Base-by-base conservation (phyloP, 1,140 invertebrate genomes). In the Eumaeus atala region DNA sequence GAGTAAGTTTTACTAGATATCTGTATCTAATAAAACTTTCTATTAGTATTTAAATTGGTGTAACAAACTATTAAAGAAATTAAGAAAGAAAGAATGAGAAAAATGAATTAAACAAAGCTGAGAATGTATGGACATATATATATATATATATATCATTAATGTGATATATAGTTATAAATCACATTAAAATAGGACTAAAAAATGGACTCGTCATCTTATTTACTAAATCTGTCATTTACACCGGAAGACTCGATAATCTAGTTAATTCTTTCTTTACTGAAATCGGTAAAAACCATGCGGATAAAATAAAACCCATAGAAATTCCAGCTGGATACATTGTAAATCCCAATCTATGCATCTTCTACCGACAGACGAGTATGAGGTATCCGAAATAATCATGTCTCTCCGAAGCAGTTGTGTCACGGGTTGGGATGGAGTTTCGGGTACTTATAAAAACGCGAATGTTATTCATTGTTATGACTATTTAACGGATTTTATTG, bases 371-470 rank as follows among this genome's bases (percentile, higher is more conserved):
- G 33, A 54, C 33, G 16, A 48, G 33, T 7, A 14, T 16, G 53
- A 54, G 17, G 17, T 54, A 2, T 16, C 11, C 16, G 10, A 4
- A 1, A 21, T 51, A 44, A 7, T 57, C 33, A 51, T 17, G 37
- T 44, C 49, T 9, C 49, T 57, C 16, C 37, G 55, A 17, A 54
- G n/a, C 34, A 9, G 34, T 6, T 37, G 34, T 44, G 55, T 48
- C 33, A 40, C 51, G 10, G 56, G 49, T 9, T 56, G 57, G 44
- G 57, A 59, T 51, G 37, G 28, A 7, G 59, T 63, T 9, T 50
- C 57, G 3, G 5, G 18, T 21, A 35, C 17, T 63, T 10, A 9
- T 63, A 10, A 63, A 56, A 50, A 37, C n/a, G n/a, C n/a, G n/a
- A n/a, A n/a, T n/a, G n/a, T n/a, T n/a, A n/a, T n/a, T n/a, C n/a